phyloP scores from a whole-genome alignment of 2,888 invertebrate species.

The Apantesis nais region DNA sequence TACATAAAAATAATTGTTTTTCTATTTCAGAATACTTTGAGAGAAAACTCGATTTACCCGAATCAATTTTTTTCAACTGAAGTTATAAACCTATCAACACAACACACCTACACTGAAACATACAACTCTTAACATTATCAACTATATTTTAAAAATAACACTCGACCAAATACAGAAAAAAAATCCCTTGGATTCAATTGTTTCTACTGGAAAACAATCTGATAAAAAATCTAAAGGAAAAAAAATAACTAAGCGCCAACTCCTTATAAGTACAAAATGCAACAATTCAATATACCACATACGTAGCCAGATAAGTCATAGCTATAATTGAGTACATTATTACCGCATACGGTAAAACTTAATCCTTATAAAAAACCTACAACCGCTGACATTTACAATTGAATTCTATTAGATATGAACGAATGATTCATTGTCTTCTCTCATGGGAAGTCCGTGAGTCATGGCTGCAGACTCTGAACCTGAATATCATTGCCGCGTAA shows the following conservation, averaged over 20 bases:
- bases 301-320: not conserved
- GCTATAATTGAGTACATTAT: not conserved
- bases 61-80: not conserved
- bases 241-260: not conserved
- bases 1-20: no score
- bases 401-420: constrained; percentile 14
- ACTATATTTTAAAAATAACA: not conserved
- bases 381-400: constrained; percentile 23
- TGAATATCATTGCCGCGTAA: constrained; percentile 11
- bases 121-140: not conserved
- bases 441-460: constrained; percentile 26
- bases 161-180: no score
- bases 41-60: not conserved
- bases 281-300: not conserved
- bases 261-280: constrained; percentile 1
- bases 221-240: not conserved
- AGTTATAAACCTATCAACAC: not conserved
- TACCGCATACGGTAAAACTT: constrained; percentile 9
- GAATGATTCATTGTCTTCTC: constrained; percentile 20
- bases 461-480: constrained; percentile 9
- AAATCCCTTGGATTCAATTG: no score
- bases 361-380: constrained; percentile 13
- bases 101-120: not conserved
- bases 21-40: not conserved
- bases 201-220: no score